Base-by-base conservation (phyloP, 2,797 vertebrate species). In the Champsocephalus esox region DNA sequence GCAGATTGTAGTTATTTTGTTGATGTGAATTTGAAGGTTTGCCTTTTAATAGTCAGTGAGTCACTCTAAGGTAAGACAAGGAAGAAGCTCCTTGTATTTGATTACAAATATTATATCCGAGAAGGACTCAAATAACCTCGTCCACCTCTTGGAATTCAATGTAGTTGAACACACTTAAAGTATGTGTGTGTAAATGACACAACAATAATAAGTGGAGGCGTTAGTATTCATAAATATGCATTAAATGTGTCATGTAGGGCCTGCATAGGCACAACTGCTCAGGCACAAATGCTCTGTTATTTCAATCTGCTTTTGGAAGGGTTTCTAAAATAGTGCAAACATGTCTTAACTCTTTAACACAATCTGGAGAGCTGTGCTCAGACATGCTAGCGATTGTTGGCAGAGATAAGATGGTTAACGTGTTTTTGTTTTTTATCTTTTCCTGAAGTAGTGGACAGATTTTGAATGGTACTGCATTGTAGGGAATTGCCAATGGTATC, bases 191-290 rank as follows among this genome's bases (percentile, higher is more conserved):
- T 38, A 75, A 69, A 69, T 64, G 12, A 61, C 67, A 34, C 59
- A 32, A 65, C 68, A 63, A 60, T 77, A 60, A 48, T 7, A 8
- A 67, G 48, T 45, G 70, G 76, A 68, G 56, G 63, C 74, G 48
- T 66, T 44, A 61, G 44, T 19, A 2, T 61, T 68, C 60, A 81
- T 74, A 46, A 69, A 82, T 77, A 69, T 85, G 69, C 80, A 85
- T 59, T 38, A 57, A 45, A 60, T 70, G 69, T 77, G 76, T 76
- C 55, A 71, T 50, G 28, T 24, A 38, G 43, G 54, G 60, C 12
- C 21, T 13, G 49, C 51, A 63, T 9, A 52, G 19, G 49, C 70
- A 51, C 51, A 61, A 10, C 19, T 19, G 49, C 51, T 66, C 6
- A 52, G 19, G 49, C 70, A 51, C 51, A 61, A 10, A 17, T 65